Base-by-base conservation (phyloP, 2,888 invertebrate species). In the Brenthis ino region DNA sequence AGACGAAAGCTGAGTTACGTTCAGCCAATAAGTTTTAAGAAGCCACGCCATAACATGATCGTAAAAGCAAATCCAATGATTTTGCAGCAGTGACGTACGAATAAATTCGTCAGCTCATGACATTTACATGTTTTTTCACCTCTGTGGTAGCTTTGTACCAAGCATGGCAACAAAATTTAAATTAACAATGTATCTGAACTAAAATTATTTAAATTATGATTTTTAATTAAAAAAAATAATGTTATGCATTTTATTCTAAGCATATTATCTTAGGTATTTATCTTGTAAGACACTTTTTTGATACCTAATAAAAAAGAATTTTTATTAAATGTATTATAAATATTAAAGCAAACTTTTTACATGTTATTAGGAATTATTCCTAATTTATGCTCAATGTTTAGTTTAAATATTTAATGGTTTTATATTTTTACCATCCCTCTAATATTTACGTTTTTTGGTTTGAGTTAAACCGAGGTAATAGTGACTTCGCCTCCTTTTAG, bases 31-130 rank as follows among this genome's bases (percentile, higher is more conserved):
- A 70, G 70, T 70, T 72, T 70, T 72, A 64, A 70, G 72, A 68
- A 68, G 70, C 70, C 68, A 64, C 63, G 72, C 68, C 66, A 67
- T 69, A 72, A 70, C 68, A 72, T 71, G 71, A 68, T 79, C 79
- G 77, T 79, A 79, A 79, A 79, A 68, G 73, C 72, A 71, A 76
- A 76, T 78, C 70, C 70, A 70, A 74, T 71, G 75, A 77, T 77
- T 77, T 77, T 72, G 69, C 74, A 71, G 72, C 72, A 74, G 70
- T 68, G 78, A 75, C 75, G 71, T 68, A 65, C 72, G 71, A 74
- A 78, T 78, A 78, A 76, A 79, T 77, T 75, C 75, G 64, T 71
- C 72, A 72, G 72, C 73, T 74, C 74, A 74, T 69, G 76, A 76
- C 75, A 66, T 72, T 70, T 73, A 73, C 71, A 69, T 64, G 71